These are phyloP conservation scores for Nothoprocta perdicaria DNA, from an alignment of 2,113 vertebrate species.

Conservation along the genomic window DNA sequence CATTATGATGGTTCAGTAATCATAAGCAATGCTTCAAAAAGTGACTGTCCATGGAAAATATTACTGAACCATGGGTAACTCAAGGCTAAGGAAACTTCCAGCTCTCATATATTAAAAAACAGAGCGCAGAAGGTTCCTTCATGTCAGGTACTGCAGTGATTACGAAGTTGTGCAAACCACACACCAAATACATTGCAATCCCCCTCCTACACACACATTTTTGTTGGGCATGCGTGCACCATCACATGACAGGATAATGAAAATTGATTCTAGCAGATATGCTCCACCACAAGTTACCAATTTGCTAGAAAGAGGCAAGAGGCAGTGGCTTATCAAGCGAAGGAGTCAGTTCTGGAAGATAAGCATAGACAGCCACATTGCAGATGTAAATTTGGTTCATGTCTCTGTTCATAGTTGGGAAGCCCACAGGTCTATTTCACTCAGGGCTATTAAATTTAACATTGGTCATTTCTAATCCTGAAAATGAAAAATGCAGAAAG, in stretches of 20 bases:
- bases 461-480: not conserved
- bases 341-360: not conserved
- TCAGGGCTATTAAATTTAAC: not conserved
- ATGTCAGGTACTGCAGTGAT: not conserved
- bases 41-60: not conserved
- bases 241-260: accelerated
- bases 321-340: not conserved
- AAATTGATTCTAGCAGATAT: not conserved
- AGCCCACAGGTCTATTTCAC: not conserved
- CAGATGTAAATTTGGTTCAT: not conserved
- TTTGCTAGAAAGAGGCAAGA: not conserved
- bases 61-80: not conserved
- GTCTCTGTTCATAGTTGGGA: not conserved
- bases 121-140: not conserved
- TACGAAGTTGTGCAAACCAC: not conserved
- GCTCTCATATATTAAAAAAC: not conserved
- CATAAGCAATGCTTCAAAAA: not conserved
- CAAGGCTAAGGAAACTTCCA: not conserved
- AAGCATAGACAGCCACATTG: not conserved
- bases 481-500: not conserved
- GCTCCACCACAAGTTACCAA: not conserved
- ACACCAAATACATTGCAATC: not conserved
- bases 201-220: not conserved
- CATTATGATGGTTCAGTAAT: not conserved
- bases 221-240: not conserved